phyloP scores from a whole-genome alignment of 2,113 vertebrate species.

The Spermophilus dauricus region DNA sequence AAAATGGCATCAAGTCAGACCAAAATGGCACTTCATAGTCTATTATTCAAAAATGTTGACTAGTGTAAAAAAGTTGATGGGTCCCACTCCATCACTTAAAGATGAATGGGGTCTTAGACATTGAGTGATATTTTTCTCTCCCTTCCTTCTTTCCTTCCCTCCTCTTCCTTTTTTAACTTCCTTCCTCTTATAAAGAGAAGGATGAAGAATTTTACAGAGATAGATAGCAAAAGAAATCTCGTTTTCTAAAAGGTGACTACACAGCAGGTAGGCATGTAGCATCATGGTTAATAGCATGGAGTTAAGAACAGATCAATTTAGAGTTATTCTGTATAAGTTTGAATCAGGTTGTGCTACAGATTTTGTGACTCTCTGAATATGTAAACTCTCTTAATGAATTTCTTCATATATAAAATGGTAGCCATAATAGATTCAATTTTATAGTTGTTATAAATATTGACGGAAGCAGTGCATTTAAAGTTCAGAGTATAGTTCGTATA shows the following conservation, averaged over 20 bases:
- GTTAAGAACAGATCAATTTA: not conserved
- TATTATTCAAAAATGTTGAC: conserved; percentile 74
- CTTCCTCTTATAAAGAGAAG: not conserved
- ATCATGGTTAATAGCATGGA: not conserved
- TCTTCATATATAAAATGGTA: not conserved
- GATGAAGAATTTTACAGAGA: not conserved
- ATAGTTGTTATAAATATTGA: not conserved
- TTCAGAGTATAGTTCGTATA: not conserved
- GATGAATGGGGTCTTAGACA: not conserved
- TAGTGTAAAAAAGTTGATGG: conserved; percentile 73
- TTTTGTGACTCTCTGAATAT: not conserved
- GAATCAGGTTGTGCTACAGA: not conserved
- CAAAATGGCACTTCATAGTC: conserved; percentile 62
- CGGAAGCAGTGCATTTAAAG: not conserved
- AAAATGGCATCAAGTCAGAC: conserved; percentile 81
- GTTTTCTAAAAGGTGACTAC: not conserved
- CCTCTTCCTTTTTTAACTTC: not conserved
- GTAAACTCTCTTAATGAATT: not conserved
- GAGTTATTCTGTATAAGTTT: not conserved
- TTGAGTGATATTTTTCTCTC: not conserved
- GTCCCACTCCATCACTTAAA: conserved; percentile 63
- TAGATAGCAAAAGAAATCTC: not conserved
- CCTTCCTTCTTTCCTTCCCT: no score
- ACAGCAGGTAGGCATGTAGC: not conserved
- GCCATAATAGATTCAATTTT: not conserved